Evolutionary conservation across 2,888 invertebrate species (phyloP).

Genomic region (Rotaria socialis): DNA sequence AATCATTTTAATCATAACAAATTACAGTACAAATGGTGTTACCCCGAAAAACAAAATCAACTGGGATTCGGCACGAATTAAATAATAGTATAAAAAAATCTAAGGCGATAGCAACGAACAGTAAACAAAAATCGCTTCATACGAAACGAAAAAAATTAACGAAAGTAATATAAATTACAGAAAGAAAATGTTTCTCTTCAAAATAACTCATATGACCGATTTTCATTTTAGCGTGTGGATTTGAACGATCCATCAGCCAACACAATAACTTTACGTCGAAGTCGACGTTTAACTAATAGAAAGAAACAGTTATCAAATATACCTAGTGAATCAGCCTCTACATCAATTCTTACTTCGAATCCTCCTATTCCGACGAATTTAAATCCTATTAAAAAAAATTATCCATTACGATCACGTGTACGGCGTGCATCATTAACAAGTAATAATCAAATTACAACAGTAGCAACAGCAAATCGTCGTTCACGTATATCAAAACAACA

Average conservation of each 20-base stretch:
- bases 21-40: neutral
- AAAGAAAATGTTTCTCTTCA: no score
- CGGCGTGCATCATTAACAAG: neutral
- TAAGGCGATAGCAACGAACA: neutral
- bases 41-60: slow-evolving; percentile 2
- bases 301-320: neutral
- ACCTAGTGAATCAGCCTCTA: neutral
- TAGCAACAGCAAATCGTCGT: no score
- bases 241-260: neutral
- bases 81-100: neutral
- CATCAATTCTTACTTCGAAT: neutral
- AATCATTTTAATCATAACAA: neutral
- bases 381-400: neutral
- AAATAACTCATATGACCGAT: no score
- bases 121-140: neutral
- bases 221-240: slow-evolving; percentile 5
- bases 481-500: neutral
- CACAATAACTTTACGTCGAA: neutral
- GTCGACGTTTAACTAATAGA: neutral
- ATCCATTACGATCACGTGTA: slow-evolving; percentile 29
- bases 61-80: neutral
- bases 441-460: neutral
- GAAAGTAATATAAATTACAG: neutral
- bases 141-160: slow-evolving; percentile 6
- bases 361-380: neutral